Conservation (phyloP, 2,888 invertebrate species). For the Nymphalis polychloros region DNA sequence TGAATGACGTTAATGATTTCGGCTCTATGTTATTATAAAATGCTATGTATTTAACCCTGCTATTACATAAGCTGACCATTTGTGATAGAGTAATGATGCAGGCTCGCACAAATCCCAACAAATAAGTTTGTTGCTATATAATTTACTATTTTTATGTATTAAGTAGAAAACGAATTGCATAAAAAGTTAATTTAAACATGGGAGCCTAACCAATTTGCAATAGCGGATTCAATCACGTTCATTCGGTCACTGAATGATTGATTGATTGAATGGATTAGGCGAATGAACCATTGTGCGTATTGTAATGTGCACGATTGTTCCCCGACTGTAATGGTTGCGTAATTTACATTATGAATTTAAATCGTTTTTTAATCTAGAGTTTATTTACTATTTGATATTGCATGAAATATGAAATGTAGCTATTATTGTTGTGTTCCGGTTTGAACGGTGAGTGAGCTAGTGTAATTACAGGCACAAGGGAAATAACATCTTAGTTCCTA, state of each 20-base stretch:
- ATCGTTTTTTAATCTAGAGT: constrained; percentile 16
- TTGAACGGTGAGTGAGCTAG: no score
- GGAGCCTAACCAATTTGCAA: constrained; percentile 14
- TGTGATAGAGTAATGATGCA: no score
- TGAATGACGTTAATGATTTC: no score
- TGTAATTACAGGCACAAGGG: no score
- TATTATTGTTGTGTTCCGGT: no score
- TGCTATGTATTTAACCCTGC: no score
- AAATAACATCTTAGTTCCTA: no score
- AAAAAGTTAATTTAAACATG: constrained; percentile 18
- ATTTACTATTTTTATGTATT: background rate
- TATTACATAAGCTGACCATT: no score
- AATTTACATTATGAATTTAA: constrained; percentile 28
- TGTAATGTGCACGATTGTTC: constrained; percentile 30
- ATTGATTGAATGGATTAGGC: constrained; percentile 40
- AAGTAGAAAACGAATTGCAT: background rate
- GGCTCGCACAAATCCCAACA: no score
- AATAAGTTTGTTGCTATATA: background rate
- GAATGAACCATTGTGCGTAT: constrained; percentile 39
- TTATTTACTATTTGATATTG: background rate
- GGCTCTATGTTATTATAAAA: no score
- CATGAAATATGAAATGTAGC: background rate
- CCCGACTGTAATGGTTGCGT: constrained; percentile 16
- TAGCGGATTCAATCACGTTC: constrained; percentile 32
- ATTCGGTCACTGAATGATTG: constrained; percentile 38